These are phyloP conservation scores for Drosophila ustulata DNA, from an alignment of 2,888 invertebrate species.

Conservation along the genomic window DNA sequence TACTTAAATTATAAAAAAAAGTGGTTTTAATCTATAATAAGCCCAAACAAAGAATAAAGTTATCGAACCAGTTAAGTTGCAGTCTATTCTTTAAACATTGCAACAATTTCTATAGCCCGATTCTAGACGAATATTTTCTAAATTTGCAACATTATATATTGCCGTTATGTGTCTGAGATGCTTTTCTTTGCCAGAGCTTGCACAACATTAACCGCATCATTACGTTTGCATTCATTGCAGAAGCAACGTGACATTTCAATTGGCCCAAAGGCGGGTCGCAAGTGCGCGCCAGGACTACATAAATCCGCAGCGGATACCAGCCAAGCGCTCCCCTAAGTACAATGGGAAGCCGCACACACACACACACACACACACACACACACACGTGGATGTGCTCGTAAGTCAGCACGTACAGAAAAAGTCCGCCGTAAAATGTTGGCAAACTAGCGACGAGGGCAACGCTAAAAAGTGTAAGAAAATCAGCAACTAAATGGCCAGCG, in stretches of 20 bases:
- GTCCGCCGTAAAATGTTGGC: constrained; percentile 62
- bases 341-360: constrained; percentile 28
- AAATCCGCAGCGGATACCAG: constrained; percentile 56
- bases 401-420: constrained; percentile 57
- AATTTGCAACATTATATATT: not conserved
- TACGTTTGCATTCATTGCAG: constrained; percentile 76
- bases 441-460: constrained; percentile 60
- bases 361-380: constrained; percentile 18
- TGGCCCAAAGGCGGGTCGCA: constrained; percentile 66
- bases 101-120: not conserved
- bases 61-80: not conserved
- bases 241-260: constrained; percentile 76
- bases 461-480: constrained; percentile 76
- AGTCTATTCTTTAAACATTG: not conserved
- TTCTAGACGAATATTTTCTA: not conserved
- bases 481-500: constrained; percentile 64
- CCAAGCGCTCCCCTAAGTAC: constrained; percentile 46
- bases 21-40: no score
- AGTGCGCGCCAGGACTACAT: constrained; percentile 65
- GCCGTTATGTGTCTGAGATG: not conserved
- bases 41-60: no score
- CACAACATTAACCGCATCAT: constrained; percentile 71
- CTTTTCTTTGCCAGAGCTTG: constrained; percentile 26
- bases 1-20: no score
- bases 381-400: constrained; percentile 21